A percentile compares a stretch with the other conserved stretches of the same genome.
phyloP scores from a whole-genome alignment of 1,140 invertebrate species.

The Capitella teleta region DNA sequence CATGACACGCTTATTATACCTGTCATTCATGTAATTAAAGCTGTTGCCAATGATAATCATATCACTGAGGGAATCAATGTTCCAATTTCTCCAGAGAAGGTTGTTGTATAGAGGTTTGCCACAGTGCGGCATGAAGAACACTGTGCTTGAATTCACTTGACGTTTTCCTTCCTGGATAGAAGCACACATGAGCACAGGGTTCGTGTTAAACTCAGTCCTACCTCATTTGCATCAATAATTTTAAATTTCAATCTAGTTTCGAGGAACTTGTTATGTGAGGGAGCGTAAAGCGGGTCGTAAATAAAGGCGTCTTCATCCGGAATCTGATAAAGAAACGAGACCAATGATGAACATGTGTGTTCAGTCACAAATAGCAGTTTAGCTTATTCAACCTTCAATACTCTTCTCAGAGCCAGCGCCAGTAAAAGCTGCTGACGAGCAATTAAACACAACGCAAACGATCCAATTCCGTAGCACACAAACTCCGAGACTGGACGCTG shows the following conservation, averaged over 20 bases:
- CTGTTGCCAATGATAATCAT: conserved; percentile 66
- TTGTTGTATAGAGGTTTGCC: conserved; percentile 71
- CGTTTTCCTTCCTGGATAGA: conserved; percentile 54
- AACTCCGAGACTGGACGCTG: too few species aligned
- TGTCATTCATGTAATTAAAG: conserved; percentile 23
- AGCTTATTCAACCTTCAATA: too few species aligned
- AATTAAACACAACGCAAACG: too few species aligned
- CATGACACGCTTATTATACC: conserved; percentile 12
- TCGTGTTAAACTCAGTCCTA: background rate
- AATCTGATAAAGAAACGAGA: background rate
- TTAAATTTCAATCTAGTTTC: background rate
- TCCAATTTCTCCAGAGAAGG: conserved; percentile 70
- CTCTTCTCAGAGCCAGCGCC: too few species aligned
- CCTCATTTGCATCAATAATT: background rate
- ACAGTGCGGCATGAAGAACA: conserved; percentile 72
- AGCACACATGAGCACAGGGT: background rate
- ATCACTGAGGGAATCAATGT: conserved; percentile 44
- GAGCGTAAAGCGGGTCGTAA: background rate
- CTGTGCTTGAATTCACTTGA: conserved; percentile 44
- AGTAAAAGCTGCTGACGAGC: too few species aligned
- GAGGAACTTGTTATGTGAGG: background rate
- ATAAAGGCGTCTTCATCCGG: background rate
- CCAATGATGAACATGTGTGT: too few species aligned
- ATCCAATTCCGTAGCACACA: too few species aligned
- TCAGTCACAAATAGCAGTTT: too few species aligned